Conservation (phyloP, 2,113 vertebrate species). For the Hippopotamus amphibius region DNA sequence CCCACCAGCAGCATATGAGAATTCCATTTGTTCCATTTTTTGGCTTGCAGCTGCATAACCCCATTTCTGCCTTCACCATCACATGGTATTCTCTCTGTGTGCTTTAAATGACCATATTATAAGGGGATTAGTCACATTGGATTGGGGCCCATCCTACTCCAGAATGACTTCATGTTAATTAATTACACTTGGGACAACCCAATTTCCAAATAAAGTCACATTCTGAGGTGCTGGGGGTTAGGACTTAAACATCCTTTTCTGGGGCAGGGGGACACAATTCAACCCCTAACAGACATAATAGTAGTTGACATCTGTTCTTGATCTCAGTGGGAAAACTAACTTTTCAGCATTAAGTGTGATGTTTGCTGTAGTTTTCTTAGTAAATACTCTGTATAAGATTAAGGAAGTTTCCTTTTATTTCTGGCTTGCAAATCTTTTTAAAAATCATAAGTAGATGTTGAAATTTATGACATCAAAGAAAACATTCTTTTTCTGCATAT, state of each 20-base stretch:
- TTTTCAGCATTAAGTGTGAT: background rate
- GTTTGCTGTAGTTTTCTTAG: background rate
- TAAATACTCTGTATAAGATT: background rate
- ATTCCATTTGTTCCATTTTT: background rate
- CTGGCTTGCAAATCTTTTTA: background rate
- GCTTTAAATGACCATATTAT: background rate
- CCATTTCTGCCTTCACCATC: background rate
- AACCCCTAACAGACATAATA: background rate
- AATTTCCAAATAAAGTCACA: slow-evolving; percentile 7
- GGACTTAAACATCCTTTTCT: background rate
- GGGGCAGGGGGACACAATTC: background rate
- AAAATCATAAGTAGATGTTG: background rate
- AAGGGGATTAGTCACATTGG: background rate
- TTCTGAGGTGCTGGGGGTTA: background rate
- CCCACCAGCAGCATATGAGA: background rate
- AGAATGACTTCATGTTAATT: background rate
- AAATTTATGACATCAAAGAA: background rate
- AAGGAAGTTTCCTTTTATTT: slow-evolving; percentile 41
- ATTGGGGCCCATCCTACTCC: background rate
- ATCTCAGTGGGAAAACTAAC: slow-evolving; percentile 21
- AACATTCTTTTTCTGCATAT: slow-evolving; percentile 38
- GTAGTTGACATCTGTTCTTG: background rate
- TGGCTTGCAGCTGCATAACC: background rate
- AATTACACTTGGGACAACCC: background rate
- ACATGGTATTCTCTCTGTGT: background rate